Conservation (phyloP, 2,113 vertebrate genomes). For the Prunella himalayana region DNA sequence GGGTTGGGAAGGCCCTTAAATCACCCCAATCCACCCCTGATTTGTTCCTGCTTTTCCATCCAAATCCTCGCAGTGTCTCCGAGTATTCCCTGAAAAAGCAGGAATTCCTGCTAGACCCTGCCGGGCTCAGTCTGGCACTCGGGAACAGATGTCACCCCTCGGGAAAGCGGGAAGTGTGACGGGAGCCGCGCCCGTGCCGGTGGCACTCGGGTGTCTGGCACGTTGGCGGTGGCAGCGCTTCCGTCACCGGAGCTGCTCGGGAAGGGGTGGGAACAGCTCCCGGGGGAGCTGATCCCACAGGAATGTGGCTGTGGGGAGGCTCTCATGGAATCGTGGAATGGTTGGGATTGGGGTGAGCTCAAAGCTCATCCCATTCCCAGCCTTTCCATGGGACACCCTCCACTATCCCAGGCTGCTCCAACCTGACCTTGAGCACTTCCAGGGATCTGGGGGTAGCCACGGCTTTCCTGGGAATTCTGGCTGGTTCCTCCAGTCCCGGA, state of each 20-base stretch:
- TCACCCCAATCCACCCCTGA: not conserved
- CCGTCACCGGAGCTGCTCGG: not conserved
- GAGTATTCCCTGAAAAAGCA: not conserved
- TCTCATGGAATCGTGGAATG: fast-evolving
- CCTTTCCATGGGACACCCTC: fast-evolving
- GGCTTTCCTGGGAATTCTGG: not conserved
- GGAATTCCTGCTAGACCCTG: not conserved
- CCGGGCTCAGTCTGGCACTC: not conserved
- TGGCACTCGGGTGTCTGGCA: not conserved
- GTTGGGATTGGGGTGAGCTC: not conserved
- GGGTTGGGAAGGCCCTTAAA: not conserved
- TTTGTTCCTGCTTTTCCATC: not conserved
- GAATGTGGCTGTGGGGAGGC: fast-evolving
- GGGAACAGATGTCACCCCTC: not conserved
- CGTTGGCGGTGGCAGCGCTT: not conserved
- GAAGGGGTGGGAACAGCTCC: not conserved
- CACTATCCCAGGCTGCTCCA: not conserved
- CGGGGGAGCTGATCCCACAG: not conserved
- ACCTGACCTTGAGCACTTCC: fast-evolving
- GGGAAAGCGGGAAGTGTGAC: not conserved
- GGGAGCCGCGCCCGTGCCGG: not conserved
- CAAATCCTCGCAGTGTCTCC: fast-evolving
- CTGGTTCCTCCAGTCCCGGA: fast-evolving
- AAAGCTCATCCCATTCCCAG: not conserved
- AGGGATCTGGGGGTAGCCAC: not conserved